A percentile compares a stretch with the other conserved stretches of the same genome.
Conservation (phyloP, 2,888 invertebrate genomes). For the Seladonia tumulorum region DNA sequence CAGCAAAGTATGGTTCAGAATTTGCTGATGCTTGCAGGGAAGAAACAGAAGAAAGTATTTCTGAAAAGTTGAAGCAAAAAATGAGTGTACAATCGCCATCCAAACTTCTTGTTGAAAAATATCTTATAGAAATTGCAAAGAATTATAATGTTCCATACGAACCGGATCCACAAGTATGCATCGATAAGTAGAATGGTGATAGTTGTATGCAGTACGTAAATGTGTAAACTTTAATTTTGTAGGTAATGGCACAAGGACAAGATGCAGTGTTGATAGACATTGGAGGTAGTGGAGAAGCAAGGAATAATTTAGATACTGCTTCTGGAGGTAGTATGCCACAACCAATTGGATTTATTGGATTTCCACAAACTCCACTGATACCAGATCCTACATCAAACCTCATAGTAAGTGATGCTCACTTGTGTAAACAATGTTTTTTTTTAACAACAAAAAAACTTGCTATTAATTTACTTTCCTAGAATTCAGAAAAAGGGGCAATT, state of each 20-base stretch:
- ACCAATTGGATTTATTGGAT: constrained; percentile 93
- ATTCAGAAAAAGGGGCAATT: constrained; percentile 71
- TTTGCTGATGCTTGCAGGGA: constrained; percentile 95
- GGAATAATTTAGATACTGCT: constrained; percentile 87
- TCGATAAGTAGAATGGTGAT: no score
- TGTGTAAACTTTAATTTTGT: constrained; percentile 1
- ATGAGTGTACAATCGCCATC: constrained; percentile 97
- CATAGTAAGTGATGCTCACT: constrained; percentile 64
- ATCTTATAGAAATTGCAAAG: constrained; percentile 97
- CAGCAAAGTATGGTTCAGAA: constrained; percentile 96
- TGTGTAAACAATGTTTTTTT: background rate
- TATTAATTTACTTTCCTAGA: constrained; percentile 51
- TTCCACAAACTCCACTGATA: constrained; percentile 89
- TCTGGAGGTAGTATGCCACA: constrained; percentile 86
- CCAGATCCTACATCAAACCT: constrained; percentile 84
- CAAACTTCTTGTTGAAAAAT: constrained; percentile 96
- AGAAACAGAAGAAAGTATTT: constrained; percentile 92
- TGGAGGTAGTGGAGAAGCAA: constrained; percentile 74
- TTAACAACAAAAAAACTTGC: background rate
- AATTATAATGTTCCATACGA: constrained; percentile 97
- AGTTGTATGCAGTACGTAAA: background rate
- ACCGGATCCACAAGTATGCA: constrained; percentile 92
- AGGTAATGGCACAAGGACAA: constrained; percentile 91
- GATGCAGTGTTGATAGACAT: constrained; percentile 81
- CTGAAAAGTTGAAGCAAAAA: constrained; percentile 96